Evolutionary conservation across 1,140 invertebrate species (phyloP).

Genomic region (Goniozus legneri): DNA sequence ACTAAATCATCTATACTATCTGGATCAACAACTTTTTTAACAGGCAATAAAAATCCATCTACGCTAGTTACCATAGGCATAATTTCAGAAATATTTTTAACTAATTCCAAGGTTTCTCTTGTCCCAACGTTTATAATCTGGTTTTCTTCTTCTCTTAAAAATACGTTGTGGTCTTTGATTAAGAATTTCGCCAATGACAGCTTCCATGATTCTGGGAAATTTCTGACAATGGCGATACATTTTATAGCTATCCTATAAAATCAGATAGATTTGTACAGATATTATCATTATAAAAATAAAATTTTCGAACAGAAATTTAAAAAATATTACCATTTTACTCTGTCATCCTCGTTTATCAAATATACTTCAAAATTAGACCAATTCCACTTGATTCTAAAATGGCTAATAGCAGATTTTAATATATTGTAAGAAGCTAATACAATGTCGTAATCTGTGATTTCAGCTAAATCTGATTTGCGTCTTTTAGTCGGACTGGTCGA

Average conservation of each 20-base stretch:
- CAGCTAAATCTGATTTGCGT: constrained; percentile 18
- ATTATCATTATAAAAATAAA: not conserved
- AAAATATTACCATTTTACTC: constrained; percentile 47
- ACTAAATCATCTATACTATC: constrained; percentile 50
- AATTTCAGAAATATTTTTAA: too few relatives aligned
- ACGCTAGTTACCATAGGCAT: constrained; percentile 37
- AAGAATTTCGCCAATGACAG: constrained; percentile 35
- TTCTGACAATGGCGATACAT: constrained; percentile 59
- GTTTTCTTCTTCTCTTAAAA: too few relatives aligned
- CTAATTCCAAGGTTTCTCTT: too few relatives aligned
- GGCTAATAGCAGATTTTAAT: constrained; percentile 52
- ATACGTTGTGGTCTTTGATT: constrained; percentile 43
- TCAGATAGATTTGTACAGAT: constrained; percentile 19
- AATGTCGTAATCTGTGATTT: constrained; percentile 59
- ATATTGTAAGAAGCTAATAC: constrained; percentile 58
- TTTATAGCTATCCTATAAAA: constrained; percentile 59
- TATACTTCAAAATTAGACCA: constrained; percentile 62
- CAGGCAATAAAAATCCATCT: constrained; percentile 43
- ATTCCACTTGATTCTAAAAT: constrained; percentile 61
- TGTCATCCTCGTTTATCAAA: constrained; percentile 36
- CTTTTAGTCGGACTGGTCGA: constrained; percentile 27
- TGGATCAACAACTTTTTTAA: constrained; percentile 19
- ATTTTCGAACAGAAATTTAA: constrained; percentile 4
- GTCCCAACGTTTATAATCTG: too few relatives aligned
- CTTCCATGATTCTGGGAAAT: constrained; percentile 56